These are phyloP conservation scores for Hypercompe scribonia DNA, from an alignment of 2,888 invertebrate genomes.

Conservation along the genomic window DNA sequence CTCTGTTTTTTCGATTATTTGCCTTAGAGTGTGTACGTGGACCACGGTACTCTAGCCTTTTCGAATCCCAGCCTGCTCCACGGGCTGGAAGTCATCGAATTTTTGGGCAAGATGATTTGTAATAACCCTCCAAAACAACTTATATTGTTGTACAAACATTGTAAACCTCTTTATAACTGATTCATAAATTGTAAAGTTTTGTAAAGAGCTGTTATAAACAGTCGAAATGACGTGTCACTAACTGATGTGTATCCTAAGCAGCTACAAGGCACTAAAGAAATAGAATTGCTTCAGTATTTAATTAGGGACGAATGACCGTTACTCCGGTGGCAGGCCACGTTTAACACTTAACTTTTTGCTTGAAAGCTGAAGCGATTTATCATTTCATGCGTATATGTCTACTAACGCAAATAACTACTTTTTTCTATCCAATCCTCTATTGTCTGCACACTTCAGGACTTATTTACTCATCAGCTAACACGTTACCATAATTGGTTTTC, in stretches of 20 bases:
- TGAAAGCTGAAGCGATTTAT: not conserved
- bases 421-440: not conserved
- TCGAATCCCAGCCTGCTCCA: too few relatives aligned
- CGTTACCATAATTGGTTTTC: too few relatives aligned
- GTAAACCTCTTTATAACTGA: too few relatives aligned
- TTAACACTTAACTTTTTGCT: not conserved
- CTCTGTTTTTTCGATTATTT: too few relatives aligned
- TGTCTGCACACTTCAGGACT: not conserved
- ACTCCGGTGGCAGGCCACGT: not conserved
- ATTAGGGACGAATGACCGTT: conserved; percentile 21
- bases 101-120: too few relatives aligned
- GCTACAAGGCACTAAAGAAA: conserved; percentile 17
- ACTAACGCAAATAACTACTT: too few relatives aligned
- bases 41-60: too few relatives aligned
- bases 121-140: too few relatives aligned
- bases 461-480: too few relatives aligned
- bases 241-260: conserved; percentile 2
- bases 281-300: conserved; percentile 15
- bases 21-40: too few relatives aligned
- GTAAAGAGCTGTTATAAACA: conserved; percentile 8
- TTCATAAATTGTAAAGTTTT: not conserved
- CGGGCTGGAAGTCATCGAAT: too few relatives aligned
- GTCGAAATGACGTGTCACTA: conserved; percentile 11
- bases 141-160: too few relatives aligned
- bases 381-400: not conserved